Percentiles rank a stretch among this genome's conserved stretches.
These are phyloP conservation scores for Antheraea assamensis DNA, from an alignment of 2,888 invertebrate species.

Conservation along the genomic window DNA sequence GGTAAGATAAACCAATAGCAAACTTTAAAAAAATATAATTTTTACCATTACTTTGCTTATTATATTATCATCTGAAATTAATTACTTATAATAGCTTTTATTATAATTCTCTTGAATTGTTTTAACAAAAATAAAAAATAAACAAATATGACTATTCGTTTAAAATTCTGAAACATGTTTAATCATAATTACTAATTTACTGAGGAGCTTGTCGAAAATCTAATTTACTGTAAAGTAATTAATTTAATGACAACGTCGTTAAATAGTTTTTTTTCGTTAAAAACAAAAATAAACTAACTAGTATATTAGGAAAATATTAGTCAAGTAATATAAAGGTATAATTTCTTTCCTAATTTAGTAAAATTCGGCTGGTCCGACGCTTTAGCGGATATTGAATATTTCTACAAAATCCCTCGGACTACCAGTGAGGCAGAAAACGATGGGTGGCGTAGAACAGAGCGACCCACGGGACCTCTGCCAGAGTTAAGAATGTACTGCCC, in stretches of 20 bases:
- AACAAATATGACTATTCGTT: no score
- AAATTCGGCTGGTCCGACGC: constrained; percentile 77
- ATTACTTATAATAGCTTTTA: no score
- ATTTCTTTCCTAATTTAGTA: constrained; percentile 42
- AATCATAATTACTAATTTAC: no score
- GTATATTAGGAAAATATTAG: background rate
- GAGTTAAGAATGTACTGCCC: constrained; percentile 73
- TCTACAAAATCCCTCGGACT: constrained; percentile 71
- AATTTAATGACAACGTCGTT: background rate
- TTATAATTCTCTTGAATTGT: no score
- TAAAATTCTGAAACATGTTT: no score
- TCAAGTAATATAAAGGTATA: background rate
- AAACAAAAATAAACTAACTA: background rate
- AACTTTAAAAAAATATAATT: background rate
- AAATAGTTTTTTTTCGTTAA: background rate
- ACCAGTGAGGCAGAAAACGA: constrained; percentile 61
- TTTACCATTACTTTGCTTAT: no score
- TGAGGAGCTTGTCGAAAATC: no score
- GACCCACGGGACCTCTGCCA: constrained; percentile 58
- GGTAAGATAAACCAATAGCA: constrained; percentile 32
- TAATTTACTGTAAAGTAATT: no score
- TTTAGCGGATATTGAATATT: constrained; percentile 68
- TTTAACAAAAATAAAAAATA: no score
- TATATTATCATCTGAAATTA: no score
- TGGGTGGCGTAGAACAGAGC: constrained; percentile 64